A percentile compares a stretch with the other conserved stretches of the same genome.
Conservation (phyloP, 2,113 vertebrate species). For the Corythaeola cristata region DNA sequence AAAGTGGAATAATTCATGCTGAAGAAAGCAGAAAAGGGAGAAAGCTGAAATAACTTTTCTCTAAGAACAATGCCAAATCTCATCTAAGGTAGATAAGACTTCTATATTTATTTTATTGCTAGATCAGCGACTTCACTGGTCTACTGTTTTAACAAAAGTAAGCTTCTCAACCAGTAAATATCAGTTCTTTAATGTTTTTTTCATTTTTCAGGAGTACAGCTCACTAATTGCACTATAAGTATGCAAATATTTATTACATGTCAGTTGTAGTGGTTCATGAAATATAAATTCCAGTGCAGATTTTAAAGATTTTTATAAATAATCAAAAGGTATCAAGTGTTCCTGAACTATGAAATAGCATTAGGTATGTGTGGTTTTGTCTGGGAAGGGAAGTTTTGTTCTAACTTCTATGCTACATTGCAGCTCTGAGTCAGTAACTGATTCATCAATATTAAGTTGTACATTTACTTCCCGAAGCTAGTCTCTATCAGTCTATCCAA, state of each 20-base stretch:
- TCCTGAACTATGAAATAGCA: not conserved
- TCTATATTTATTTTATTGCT: not conserved
- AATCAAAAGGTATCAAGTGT: not conserved
- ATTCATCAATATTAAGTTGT: not conserved
- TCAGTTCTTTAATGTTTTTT: not conserved
- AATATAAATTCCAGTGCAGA: not conserved
- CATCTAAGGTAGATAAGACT: not conserved
- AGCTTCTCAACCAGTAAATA: not conserved
- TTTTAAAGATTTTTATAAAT: not conserved
- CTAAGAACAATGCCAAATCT: not conserved
- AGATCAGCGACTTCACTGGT: not conserved
- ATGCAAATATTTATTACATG: not conserved
- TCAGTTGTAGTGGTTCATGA: not conserved
- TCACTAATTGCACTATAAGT: not conserved
- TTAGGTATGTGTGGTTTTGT: not conserved
- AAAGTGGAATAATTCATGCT: not conserved
- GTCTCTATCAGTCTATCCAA: not conserved
- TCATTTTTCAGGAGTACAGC: not conserved
- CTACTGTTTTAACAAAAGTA: not conserved
- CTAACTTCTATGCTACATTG: not conserved
- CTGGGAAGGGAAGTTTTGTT: not conserved
- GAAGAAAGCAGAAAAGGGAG: not conserved
- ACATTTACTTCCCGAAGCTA: not conserved
- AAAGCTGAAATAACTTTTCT: not conserved
- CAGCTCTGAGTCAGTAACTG: not conserved